Conservation (phyloP, 2,888 invertebrate genomes). For the Magallana nippona region DNA sequence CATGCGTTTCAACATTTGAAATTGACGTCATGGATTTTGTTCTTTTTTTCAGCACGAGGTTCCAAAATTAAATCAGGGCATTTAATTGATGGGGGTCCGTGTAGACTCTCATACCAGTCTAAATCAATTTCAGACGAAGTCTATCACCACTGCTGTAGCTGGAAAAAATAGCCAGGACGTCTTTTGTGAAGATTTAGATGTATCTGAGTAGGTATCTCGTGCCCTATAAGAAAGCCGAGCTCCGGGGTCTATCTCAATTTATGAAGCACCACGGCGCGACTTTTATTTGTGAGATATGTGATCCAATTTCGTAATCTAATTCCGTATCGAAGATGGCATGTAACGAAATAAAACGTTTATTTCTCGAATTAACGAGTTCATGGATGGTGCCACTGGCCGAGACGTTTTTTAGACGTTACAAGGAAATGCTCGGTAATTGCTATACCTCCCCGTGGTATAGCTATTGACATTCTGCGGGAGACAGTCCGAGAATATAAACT, state of each 20-base stretch:
- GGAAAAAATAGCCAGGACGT: no score
- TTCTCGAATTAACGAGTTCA: slow-evolving; percentile 16
- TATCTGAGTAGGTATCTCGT: no score
- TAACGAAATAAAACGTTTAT: slow-evolving; percentile 27
- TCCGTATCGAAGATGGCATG: slow-evolving; percentile 12
- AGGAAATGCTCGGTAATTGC: slow-evolving; percentile 19
- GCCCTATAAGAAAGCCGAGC: no score
- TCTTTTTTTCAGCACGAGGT: not conserved
- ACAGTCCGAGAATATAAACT: not conserved
- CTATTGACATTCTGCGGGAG: not conserved
- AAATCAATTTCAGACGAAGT: not conserved
- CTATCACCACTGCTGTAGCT: not conserved
- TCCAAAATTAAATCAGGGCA: not conserved
- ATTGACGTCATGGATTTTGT: not conserved
- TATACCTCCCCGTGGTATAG: not conserved
- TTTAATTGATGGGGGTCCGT: not conserved
- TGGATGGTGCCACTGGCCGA: slow-evolving; percentile 8
- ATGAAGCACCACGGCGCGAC: not conserved
- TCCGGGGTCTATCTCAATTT: not conserved
- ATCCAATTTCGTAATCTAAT: slow-evolving; percentile 27
- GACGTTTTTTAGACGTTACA: not conserved
- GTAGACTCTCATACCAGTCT: not conserved
- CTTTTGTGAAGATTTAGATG: no score
- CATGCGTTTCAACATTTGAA: not conserved
- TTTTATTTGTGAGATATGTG: slow-evolving; percentile 1